Evolutionary conservation across 2,113 vertebrate species (phyloP), one percentile per base, ranked within the genome.

Genomic region (Spea multiplicata): DNA sequence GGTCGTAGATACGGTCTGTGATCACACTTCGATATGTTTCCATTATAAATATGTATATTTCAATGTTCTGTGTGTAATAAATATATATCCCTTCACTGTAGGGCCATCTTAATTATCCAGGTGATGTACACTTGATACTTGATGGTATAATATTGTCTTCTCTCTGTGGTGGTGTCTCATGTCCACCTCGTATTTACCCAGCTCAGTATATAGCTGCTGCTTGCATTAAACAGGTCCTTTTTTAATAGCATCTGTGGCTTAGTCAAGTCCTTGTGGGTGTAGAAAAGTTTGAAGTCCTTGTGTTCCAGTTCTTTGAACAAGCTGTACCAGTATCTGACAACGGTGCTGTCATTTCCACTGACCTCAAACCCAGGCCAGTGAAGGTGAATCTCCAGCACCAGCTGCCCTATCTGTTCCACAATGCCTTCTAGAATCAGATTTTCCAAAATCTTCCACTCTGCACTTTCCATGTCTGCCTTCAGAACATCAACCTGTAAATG

Each of bases 281-380:
- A 90, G 82, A 98, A 99, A 78, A 99, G 95, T 76, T 84, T 91
- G 86, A 98, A 98, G 84, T 92, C 88, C 78, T 93, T 94, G 0
- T 62, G 88, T 81, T 98, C 94, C 13, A 98, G 86, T 71, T 99
- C 96, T 82, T 93, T 94, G 12, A 99, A 93, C 75, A 99, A 88
- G 76, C 97, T 98, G 90, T 95, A 99, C 96, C 96, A 99, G 85
- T 95, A 98, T 14, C 96, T 88, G 64, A 99, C 95, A 59, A 98
- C 95, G 0, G 89, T 87, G 14, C 93, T 93, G 80, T 98, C 95
- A 0, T 95, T 93, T n/a, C 96, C 96, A 0, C 93, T 91, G 85
- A 99, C 95, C 83, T 99, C 97, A 14, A 98, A 98, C 2, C 96
- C 97, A 0, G 97, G 93, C 97, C 97, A 98, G 90, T 98, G 96